Percentiles rank a stretch among this genome's conserved stretches.
Evolutionary conservation across 2,888 invertebrate genomes (phyloP).

Genomic region (Drosophila sordidula): DNA sequence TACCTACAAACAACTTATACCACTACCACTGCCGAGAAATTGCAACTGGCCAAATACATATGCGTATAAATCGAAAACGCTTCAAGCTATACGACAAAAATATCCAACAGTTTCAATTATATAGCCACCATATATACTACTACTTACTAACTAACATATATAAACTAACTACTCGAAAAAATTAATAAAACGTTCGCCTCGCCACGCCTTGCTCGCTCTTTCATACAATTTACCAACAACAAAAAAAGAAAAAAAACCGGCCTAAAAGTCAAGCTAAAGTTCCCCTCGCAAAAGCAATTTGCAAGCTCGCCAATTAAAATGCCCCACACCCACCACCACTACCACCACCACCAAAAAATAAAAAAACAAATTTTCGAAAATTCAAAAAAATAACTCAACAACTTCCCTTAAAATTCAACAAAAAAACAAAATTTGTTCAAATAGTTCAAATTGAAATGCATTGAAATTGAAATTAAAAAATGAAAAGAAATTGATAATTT

Average conservation of each 20-base stretch:
- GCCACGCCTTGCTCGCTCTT: slow-evolving; percentile 73
- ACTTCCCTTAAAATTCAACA: slow-evolving; percentile 51
- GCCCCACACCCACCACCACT: slow-evolving; percentile 50
- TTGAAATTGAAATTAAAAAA: slow-evolving; percentile 32
- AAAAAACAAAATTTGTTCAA: slow-evolving; percentile 68
- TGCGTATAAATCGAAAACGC: slow-evolving; percentile 31
- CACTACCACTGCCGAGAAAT: slow-evolving; percentile 40
- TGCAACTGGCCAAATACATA: slow-evolving; percentile 46
- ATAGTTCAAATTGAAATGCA: slow-evolving; percentile 67
- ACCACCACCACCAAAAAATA: slow-evolving; percentile 26
- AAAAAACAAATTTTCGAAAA: neutral
- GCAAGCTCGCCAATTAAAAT: slow-evolving; percentile 60
- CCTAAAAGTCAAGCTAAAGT: slow-evolving; percentile 47
- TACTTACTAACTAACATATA: slow-evolving; percentile 38
- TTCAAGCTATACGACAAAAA: slow-evolving; percentile 43
- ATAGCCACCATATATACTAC: slow-evolving; percentile 39
- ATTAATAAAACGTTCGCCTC: slow-evolving; percentile 39
- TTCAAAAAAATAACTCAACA: slow-evolving; percentile 35
- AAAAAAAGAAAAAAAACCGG: slow-evolving; percentile 28
- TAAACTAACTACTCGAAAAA: slow-evolving; percentile 33
- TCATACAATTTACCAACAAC: slow-evolving; percentile 28
- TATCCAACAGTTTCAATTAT: slow-evolving; percentile 43
- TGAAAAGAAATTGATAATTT: slow-evolving; percentile 16
- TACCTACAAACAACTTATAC: slow-evolving; percentile 31
- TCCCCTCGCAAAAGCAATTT: slow-evolving; percentile 46